Evolutionary conservation across 2,888 invertebrate genomes (phyloP).

Genomic region (Apotomis betuletana): DNA sequence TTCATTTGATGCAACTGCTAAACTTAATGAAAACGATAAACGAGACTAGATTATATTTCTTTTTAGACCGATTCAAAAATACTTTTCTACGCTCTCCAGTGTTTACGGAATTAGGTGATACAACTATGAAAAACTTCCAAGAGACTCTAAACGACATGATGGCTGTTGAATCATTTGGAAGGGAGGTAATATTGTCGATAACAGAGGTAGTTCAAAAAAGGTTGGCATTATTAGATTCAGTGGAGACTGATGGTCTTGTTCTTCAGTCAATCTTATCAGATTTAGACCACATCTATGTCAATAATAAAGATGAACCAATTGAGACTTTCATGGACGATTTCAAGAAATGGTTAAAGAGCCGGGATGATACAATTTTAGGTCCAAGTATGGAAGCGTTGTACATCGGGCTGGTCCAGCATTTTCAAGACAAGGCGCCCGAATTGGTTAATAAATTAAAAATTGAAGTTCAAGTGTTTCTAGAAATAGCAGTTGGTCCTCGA

Average conservation of each 20-base stretch:
- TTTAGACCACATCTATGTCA: conserved; percentile 40
- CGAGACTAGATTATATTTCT: conserved; percentile 53
- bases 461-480: conserved; percentile 66
- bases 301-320: conserved; percentile 29
- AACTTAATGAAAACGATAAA: conserved; percentile 50
- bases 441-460: conserved; percentile 58
- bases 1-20: conserved; percentile 57
- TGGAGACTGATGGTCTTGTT: conserved; percentile 38
- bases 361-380: conserved; percentile 45
- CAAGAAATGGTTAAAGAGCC: conserved; percentile 50
- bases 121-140: background rate
- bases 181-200: conserved; percentile 7
- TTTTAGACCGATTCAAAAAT: conserved; percentile 52
- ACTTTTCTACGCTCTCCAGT: conserved; percentile 41
- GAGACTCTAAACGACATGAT: conserved; percentile 15
- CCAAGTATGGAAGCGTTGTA: conserved; percentile 51
- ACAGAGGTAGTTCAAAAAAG: conserved; percentile 11
- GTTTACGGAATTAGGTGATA: background rate
- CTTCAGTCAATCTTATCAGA: conserved; percentile 39
- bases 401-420: conserved; percentile 50
- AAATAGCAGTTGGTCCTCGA: conserved; percentile 54
- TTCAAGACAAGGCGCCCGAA: conserved; percentile 50
- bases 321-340: conserved; percentile 47
- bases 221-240: background rate
- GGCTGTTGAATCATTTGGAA: background rate